These are phyloP conservation scores for Megaptera novaeangliae DNA, from an alignment of 2,113 vertebrate species.

Conservation along the genomic window DNA sequence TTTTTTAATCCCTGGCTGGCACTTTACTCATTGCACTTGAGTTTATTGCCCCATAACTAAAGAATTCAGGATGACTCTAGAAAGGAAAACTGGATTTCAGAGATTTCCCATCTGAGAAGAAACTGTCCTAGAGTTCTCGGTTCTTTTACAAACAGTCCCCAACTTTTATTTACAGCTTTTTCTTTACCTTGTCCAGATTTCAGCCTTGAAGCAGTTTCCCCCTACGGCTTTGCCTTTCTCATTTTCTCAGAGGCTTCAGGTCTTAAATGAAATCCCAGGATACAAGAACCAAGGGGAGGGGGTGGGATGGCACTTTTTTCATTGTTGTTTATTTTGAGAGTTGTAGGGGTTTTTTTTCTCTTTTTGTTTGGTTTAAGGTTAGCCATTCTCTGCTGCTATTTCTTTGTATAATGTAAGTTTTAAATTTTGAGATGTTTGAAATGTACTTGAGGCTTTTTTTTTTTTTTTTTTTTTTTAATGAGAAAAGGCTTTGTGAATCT, in stretches of 20 bases:
- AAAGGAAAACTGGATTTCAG: constrained; percentile 5
- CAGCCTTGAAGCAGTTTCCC: constrained; percentile 65
- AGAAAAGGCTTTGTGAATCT: constrained; percentile 71
- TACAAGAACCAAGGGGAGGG: constrained; percentile 42
- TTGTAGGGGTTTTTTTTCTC: no score
- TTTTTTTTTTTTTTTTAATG: constrained; percentile 62
- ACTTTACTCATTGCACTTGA: constrained; percentile 68
- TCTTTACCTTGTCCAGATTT: constrained; percentile 58
- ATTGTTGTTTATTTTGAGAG: not conserved
- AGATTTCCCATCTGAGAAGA: not conserved
- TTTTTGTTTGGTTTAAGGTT: not conserved
- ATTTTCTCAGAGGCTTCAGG: constrained; percentile 60
- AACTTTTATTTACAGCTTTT: constrained; percentile 20
- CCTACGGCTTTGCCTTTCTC: constrained; percentile 61
- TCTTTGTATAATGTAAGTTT: constrained; percentile 63
- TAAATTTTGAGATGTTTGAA: constrained; percentile 66
- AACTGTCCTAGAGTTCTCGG: not conserved
- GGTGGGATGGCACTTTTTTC: not conserved
- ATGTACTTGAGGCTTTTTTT: constrained; percentile 46
- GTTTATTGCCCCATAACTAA: constrained; percentile 39
- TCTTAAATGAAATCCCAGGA: constrained; percentile 49
- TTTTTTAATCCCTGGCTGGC: constrained; percentile 48
- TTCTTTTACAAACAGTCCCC: constrained; percentile 36
- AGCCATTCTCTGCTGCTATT: constrained; percentile 77
- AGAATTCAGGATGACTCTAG: not conserved